Conservation (phyloP, 1,140 invertebrate genomes). For the Ptiloglossa arizonensis region DNA sequence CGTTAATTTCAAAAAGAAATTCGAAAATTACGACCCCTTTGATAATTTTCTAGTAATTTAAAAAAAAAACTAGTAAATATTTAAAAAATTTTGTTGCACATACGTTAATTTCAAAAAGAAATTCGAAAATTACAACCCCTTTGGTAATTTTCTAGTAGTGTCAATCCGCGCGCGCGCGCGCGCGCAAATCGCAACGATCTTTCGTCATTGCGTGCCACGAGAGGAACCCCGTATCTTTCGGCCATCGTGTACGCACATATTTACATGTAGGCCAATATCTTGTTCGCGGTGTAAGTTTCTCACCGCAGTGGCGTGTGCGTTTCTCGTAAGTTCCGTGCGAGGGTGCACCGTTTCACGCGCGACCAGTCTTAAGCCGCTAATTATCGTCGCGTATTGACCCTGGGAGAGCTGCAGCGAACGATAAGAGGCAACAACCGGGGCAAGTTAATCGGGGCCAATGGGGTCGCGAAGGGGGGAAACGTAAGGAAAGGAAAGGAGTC, state of each 20-base stretch:
- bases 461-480: constrained; percentile 20
- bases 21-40: too few species aligned
- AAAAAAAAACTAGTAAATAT: too few species aligned
- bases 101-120: too few species aligned
- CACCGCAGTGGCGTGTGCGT: not conserved
- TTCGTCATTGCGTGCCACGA: not conserved
- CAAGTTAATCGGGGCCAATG: constrained; percentile 56
- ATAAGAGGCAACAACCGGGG: constrained; percentile 51
- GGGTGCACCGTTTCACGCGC: not conserved
- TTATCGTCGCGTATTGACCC: constrained; percentile 52
- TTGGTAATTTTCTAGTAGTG: too few species aligned
- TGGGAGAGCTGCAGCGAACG: constrained; percentile 34
- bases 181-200: too few species aligned
- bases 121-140: too few species aligned
- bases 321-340: not conserved
- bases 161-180: too few species aligned
- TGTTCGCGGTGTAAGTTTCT: not conserved
- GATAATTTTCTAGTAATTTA: too few species aligned
- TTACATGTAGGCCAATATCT: not conserved
- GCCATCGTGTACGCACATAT: not conserved
- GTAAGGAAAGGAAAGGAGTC: constrained; percentile 39
- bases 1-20: too few species aligned
- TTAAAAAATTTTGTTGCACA: too few species aligned
- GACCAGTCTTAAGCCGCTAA: constrained; percentile 15
- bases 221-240: not conserved